A percentile compares a stretch with the other conserved stretches of the same genome.
phyloP scores from a whole-genome alignment of 2,797 vertebrate species.

The Cirrhinus mrigala region DNA sequence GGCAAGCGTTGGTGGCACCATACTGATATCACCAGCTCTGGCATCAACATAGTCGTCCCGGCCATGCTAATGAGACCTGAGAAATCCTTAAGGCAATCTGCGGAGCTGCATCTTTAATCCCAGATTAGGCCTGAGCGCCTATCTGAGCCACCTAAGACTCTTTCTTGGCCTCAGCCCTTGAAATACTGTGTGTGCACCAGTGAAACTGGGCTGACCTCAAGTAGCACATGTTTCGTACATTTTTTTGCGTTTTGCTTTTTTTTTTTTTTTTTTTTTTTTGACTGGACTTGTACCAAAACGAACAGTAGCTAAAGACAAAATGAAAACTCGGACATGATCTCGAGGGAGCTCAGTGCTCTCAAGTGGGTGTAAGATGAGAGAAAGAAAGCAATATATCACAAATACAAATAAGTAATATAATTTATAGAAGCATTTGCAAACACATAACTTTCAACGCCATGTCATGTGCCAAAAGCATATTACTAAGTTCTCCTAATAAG shows the following conservation, averaged over 20 bases:
- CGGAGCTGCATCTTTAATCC: conserved; percentile 74
- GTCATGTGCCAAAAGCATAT: conserved; percentile 27
- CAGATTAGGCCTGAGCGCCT: conserved; percentile 74
- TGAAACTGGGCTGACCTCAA: conserved; percentile 35
- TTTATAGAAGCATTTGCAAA: conserved; percentile 1
- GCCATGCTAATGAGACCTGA: conserved; percentile 56
- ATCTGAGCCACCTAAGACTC: conserved; percentile 73
- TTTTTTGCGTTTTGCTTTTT: background rate
- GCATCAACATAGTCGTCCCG: conserved; percentile 28
- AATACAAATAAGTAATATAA: background rate
- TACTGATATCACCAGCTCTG: conserved; percentile 47
- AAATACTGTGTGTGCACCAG: conserved; percentile 55
- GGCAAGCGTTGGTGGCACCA: conserved; percentile 24
- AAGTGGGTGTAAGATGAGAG: background rate
- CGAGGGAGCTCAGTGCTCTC: background rate
- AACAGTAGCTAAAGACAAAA: background rate
- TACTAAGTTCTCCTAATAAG: conserved; percentile 34
- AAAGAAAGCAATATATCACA: background rate
- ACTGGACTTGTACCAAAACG: background rate
- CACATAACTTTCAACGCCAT: conserved; percentile 12
- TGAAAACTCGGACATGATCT: background rate
- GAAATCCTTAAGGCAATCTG: conserved; percentile 74
- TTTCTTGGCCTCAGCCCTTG: conserved; percentile 60
- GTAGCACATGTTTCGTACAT: conserved; percentile 7
- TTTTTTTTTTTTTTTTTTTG: background rate